A percentile compares a stretch with the other conserved stretches of the same genome.
phyloP scores from a whole-genome alignment of 2,888 invertebrate species.

The Vesta saturnalis region DNA sequence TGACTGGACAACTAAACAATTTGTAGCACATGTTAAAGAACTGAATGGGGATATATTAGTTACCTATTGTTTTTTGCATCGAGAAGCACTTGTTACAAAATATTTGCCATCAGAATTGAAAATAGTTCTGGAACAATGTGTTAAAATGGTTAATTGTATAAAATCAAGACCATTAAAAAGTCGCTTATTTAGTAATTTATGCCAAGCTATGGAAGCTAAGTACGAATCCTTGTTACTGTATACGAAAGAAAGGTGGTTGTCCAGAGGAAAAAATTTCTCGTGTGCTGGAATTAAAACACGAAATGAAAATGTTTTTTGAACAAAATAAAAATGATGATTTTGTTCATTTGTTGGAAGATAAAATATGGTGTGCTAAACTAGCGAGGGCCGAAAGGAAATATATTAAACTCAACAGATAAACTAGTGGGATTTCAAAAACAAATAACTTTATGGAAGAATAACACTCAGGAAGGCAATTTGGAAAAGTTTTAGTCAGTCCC shows the following conservation, averaged over 20 bases:
- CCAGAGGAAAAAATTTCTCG: slow-evolving; percentile 14
- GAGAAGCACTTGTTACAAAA: too few relatives aligned
- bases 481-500: slow-evolving; percentile 38
- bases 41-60: slow-evolving; percentile 42
- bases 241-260: slow-evolving; percentile 16
- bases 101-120: too few relatives aligned
- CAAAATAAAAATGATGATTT: slow-evolving; percentile 35
- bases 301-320: slow-evolving; percentile 38
- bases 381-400: slow-evolving; percentile 33
- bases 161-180: too few relatives aligned
- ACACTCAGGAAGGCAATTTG: slow-evolving; percentile 33
- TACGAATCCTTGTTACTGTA: too few relatives aligned
- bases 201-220: too few relatives aligned
- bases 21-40: slow-evolving; percentile 43
- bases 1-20: slow-evolving; percentile 23
- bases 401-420: slow-evolving; percentile 36
- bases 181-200: too few relatives aligned
- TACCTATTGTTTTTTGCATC: slow-evolving; percentile 35
- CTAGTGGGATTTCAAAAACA: slow-evolving; percentile 39
- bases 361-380: slow-evolving; percentile 24
- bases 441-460: slow-evolving; percentile 36
- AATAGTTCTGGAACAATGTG: too few relatives aligned
- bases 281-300: too few relatives aligned
- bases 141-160: too few relatives aligned
- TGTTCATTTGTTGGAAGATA: slow-evolving; percentile 36